phyloP scores from a whole-genome alignment of 1,140 invertebrate species.

The Metaphire vulgaris region DNA sequence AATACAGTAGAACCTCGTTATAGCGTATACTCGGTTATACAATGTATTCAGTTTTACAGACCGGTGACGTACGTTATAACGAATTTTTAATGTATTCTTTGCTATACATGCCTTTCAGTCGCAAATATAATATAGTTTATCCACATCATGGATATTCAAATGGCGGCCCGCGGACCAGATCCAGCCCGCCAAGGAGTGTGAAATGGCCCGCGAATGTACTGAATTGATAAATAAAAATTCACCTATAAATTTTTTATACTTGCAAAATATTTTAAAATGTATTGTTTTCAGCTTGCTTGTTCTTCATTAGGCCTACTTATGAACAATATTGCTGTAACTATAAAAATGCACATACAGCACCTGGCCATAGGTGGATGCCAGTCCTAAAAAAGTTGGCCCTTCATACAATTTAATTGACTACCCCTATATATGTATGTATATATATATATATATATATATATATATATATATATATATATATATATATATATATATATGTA shows the following conservation, averaged over 20 bases:
- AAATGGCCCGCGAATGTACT: too few species aligned
- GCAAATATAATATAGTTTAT: too few species aligned
- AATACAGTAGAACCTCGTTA: neutral
- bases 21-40: neutral
- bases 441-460: constrained; percentile 26
- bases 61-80: neutral
- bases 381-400: too few species aligned
- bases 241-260: neutral
- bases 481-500: neutral
- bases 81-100: neutral
- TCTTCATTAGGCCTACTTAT: neutral
- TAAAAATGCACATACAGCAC: neutral
- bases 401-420: constrained; percentile 12
- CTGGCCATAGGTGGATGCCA: too few species aligned
- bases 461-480: constrained; percentile 28
- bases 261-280: neutral
- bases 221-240: neutral
- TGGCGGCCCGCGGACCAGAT: too few species aligned
- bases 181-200: too few species aligned
- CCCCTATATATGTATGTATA: constrained; percentile 6
- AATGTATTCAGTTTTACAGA: neutral
- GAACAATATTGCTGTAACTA: neutral
- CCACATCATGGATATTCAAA: too few species aligned
- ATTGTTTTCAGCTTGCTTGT: constrained; percentile 1
- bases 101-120: neutral